These are phyloP conservation scores for Crossaster papposus DNA, from an alignment of 53 echinoderm and acorn worm genomes.

Conservation along the genomic window DNA sequence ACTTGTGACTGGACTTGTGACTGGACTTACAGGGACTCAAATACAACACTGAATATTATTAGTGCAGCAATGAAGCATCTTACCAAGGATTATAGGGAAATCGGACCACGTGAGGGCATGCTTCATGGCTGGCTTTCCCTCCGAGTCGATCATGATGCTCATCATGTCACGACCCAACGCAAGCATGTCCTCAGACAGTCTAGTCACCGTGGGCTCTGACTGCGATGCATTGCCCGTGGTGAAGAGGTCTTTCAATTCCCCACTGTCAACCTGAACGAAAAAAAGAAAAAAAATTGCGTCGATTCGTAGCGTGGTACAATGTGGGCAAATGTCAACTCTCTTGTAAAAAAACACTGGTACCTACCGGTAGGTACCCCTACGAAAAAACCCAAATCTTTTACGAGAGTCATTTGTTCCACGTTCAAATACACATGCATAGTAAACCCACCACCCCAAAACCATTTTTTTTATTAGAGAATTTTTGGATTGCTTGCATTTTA, in stretches of 20 bases:
- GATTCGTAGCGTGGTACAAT: neutral
- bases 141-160: constrained; percentile 96
- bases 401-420: no score
- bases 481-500: no score
- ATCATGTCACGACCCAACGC: constrained; percentile 94
- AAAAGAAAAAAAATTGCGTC: no score
- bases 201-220: constrained; percentile 90
- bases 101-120: constrained; percentile 99
- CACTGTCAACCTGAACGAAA: constrained; percentile 73
- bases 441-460: no score
- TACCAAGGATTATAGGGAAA: constrained; percentile 89
- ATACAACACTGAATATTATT: no score
- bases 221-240: constrained; percentile 94
- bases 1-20: no score
- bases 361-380: no score
- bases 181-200: constrained; percentile 83
- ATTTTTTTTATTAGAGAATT: no score
- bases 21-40: no score
- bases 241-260: constrained; percentile 90
- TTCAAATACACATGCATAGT: no score
- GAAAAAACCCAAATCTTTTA: no score
- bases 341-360: no score
- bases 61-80: neutral
- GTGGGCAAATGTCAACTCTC: neutral
- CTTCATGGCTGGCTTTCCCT: constrained; percentile 96